Evolutionary conservation across 2,797 vertebrate genomes (phyloP), one percentile per base, ranked within the genome.

Genomic region (Acipenser oxyrinchus): DNA sequence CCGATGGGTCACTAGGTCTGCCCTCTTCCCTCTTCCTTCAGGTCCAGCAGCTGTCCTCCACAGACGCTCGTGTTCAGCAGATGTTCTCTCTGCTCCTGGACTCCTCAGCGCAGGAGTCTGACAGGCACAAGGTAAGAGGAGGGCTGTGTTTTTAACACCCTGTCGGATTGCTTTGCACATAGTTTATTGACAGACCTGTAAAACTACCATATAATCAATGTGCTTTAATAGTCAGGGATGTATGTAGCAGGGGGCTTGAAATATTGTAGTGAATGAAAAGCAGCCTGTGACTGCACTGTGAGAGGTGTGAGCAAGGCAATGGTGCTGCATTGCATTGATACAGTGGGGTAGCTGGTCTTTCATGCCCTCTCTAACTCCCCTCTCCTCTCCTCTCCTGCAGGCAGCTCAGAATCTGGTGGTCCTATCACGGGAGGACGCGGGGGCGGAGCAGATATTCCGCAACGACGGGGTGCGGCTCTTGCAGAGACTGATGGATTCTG

Each of bases 381-480:
- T 0, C 0, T 0, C 0, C 8, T 51, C 0, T 18, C 15, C 15
- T 18, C 15, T 37, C 49, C 75, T 63, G 8, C 71, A 99, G 96
- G 96, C 96, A 10, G 94, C 92, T 1, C 97, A 99, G 84, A 99
- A 99, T 82, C 84, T 99, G 60, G 95, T 99, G 7, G 95, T 99
- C 67, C 81, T 99, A 73, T 94, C 96, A 0, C 90, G 95, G 62
- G 97, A 99, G 69, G 95, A 97, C 8, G 90, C 94, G 0, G 97
- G 96, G 64, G 96, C 97, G 0, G 96, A 98, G 82, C 95, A 95
- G 72, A 98, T 99, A 71, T 98, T 98, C 78, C 93, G 93, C 18
- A 98, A 90, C 0, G 93, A 97, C 0, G 97, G 97, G 0, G 90
- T 95, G 59, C 90, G 88, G 73, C 90, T 98, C 63, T 80, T 97